phyloP scores from a whole-genome alignment of 2,113 vertebrate genomes.

The Arizona elegans region DNA sequence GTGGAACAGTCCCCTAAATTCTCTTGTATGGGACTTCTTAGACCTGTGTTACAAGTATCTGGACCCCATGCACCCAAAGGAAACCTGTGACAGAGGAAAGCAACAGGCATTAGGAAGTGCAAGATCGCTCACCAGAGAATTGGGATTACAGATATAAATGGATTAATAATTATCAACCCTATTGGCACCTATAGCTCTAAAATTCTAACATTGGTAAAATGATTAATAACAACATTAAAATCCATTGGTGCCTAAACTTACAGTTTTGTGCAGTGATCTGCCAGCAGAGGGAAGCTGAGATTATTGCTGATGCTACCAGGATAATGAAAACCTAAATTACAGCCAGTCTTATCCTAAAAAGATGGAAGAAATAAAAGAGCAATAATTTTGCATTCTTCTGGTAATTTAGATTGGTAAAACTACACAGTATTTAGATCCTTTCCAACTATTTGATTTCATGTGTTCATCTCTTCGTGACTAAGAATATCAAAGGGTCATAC shows the following conservation, averaged over 20 bases:
- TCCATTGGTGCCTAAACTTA: conserved; percentile 33
- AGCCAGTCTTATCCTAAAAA: conserved; percentile 17
- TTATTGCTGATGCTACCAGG: conserved; percentile 9
- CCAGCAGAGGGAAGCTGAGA: conserved; percentile 18
- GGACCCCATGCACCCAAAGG: conserved; percentile 10
- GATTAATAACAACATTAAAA: background rate
- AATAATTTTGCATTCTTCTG: background rate
- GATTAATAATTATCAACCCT: background rate
- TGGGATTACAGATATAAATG: background rate
- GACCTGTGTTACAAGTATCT: background rate
- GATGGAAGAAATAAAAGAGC: conserved; percentile 10
- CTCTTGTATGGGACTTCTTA: background rate
- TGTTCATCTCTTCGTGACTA: background rate
- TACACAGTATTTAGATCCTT: background rate
- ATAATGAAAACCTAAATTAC: background rate
- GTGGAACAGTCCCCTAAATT: background rate
- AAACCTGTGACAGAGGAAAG: conserved; percentile 43
- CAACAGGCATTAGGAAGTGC: background rate
- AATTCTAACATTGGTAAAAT: conserved; percentile 6
- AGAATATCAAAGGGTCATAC: background rate
- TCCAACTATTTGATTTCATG: background rate
- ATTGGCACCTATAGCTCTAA: background rate
- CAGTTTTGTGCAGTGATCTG: conserved; percentile 1
- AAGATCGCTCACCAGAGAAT: background rate
- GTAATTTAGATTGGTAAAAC: background rate